Evolutionary conservation across 1,140 invertebrate species (phyloP).

Genomic region (Telenomus remus): DNA sequence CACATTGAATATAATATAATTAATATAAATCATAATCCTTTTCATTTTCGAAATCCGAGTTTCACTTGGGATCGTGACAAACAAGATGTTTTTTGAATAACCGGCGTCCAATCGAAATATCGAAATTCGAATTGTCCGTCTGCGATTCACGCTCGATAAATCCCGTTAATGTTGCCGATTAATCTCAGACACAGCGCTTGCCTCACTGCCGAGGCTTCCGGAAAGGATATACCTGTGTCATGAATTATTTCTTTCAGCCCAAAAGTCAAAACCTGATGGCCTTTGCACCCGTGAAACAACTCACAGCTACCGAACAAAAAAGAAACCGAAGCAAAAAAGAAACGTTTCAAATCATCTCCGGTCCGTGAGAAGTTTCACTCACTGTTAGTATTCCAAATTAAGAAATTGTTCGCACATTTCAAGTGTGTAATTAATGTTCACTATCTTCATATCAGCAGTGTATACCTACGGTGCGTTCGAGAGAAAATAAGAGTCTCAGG

Average conservation of each 20-base stretch:
- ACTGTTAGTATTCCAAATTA: conserved; percentile 5
- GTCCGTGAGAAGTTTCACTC: conserved; percentile 16
- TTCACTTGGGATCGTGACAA: conserved; percentile 57
- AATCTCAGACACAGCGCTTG: conserved; percentile 63
- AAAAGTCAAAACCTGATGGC: conserved; percentile 51
- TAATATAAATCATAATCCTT: conserved; percentile 54
- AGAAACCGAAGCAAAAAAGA: conserved; percentile 17
- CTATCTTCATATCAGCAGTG: neutral
- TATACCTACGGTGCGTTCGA: no score
- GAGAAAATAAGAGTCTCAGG: no score
- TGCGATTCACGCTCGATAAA: conserved; percentile 69
- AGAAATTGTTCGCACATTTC: neutral
- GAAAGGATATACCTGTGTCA: conserved; percentile 68
- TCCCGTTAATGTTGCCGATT: conserved; percentile 67
- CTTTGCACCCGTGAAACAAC: conserved; percentile 37
- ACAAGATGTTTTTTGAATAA: conserved; percentile 59
- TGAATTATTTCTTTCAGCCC: conserved; percentile 60
- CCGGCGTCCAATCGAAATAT: conserved; percentile 49
- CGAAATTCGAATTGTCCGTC: conserved; percentile 46
- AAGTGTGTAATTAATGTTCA: neutral
- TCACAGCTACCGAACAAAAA: conserved; percentile 42
- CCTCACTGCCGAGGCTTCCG: conserved; percentile 61
- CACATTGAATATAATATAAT: conserved; percentile 47
- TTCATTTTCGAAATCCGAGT: conserved; percentile 41
- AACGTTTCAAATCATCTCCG: neutral